Evolutionary conservation across 2,113 vertebrate genomes (phyloP), one percentile per base, ranked within the genome.

Genomic region (Pagrus major): DNA sequence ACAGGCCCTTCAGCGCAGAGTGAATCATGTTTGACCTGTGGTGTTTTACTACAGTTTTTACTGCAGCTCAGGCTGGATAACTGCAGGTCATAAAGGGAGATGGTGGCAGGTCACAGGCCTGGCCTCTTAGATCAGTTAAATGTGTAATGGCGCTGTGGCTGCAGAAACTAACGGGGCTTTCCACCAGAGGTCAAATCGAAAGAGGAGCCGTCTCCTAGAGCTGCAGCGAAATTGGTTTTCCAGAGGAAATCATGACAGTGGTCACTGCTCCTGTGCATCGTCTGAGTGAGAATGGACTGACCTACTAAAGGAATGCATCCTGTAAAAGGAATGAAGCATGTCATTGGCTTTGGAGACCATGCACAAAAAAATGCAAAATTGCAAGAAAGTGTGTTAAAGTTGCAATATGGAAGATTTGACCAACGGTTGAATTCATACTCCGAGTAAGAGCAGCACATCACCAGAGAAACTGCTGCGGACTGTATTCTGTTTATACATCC

Each of bases 1-100:
- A 33, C 59, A 54, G 84, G 41, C 68, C 56, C 49, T 71, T 90
- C 71, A 77, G 78, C 3, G 6, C 44, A 60, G 77, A 84, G 64
- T 88, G 88, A 80, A 89, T 90, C 79, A 79, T 81, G 79, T 86
- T 90, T 91, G 85, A 91, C 83, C 66, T 68, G n/a, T n/a, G 16
- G 80, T 78, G 80, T 81, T 90, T 91, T 89, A 91, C 85, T 82
- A 59, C 65, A 52, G 42, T 64, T 86, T 89, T 91, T 89, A 91
- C 79, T 82, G 76, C 76, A 71, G 51, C 85, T 83, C 44, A 70
- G 79, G 74, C 80, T 82, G 79, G 39, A 82, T 85, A 81, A 90
- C 86, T 77, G 80, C 84, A 84, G 87, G 86, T 81, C 80, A 87
- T 89, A 92, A 90, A 91, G 70, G 46, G 75, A 71, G 72, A 60